These are phyloP conservation scores for Polylopha cassiicola DNA, from an alignment of 2,888 invertebrate genomes.

Conservation along the genomic window DNA sequence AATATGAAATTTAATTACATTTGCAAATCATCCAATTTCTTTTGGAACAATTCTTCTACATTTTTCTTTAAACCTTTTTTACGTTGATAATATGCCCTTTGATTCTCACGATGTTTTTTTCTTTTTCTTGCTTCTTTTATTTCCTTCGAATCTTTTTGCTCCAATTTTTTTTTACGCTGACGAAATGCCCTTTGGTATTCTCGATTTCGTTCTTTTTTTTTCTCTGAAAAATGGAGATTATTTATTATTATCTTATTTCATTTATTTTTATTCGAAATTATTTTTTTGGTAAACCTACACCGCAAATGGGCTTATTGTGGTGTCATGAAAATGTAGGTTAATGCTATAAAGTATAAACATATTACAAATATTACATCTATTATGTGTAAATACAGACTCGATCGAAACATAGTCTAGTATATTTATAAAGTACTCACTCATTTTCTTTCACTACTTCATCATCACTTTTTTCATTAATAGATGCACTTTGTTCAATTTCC, in stretches of 20 bases:
- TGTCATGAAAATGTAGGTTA: constrained; percentile 3
- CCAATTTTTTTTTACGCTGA: constrained; percentile 28
- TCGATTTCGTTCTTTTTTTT: constrained; percentile 31
- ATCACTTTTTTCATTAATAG: constrained; percentile 23
- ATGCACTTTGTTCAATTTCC: constrained; percentile 20
- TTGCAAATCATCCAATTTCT: constrained; percentile 17
- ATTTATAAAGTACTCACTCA: constrained; percentile 26
- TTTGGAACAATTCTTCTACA: constrained; percentile 10
- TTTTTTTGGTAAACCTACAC: constrained; percentile 1
- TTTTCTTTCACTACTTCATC: constrained; percentile 24
- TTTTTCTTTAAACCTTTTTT: no score
- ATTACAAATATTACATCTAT: constrained; percentile 6
- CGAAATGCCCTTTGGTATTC: constrained; percentile 33
- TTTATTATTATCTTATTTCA: constrained; percentile 26
- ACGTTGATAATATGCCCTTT: constrained; percentile 22
- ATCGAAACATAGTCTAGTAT: no score
- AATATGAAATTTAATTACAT: constrained; percentile 24
- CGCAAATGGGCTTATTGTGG: constrained; percentile 4
- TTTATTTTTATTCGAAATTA: constrained; percentile 5
- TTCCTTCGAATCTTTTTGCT: constrained; percentile 25
- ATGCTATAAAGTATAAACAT: constrained; percentile 11
- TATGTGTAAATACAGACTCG: no score
- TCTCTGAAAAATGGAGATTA: constrained; percentile 28
- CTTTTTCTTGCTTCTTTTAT: constrained; percentile 17
- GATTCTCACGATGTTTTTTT: constrained; percentile 21